A percentile compares a stretch with the other conserved stretches of the same genome.
These are phyloP conservation scores for Gymnobelideus leadbeateri DNA, from an alignment of 2,113 vertebrate genomes.

Conservation along the genomic window DNA sequence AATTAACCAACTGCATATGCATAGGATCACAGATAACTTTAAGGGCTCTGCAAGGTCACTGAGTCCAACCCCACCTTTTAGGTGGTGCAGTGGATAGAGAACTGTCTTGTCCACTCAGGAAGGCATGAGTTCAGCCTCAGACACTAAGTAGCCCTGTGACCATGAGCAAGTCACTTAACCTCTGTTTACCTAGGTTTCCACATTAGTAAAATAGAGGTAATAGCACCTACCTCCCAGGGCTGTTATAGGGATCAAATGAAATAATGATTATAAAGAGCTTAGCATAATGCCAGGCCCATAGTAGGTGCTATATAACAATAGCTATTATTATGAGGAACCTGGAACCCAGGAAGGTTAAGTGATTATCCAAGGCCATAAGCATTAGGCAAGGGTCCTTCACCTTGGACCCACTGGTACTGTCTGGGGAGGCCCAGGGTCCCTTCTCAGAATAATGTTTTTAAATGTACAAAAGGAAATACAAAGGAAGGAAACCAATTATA, in stretches of 20 bases:
- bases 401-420: no score
- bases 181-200: neutral
- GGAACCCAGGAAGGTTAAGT: no score
- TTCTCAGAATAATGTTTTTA: no score
- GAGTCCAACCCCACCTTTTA: neutral
- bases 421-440: no score
- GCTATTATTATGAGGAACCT: neutral
- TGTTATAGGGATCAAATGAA: neutral
- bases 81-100: neutral
- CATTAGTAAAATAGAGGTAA: neutral
- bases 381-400: no score
- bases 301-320: neutral
- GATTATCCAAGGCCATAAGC: no score
- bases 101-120: neutral
- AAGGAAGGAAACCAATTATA: no score
- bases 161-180: neutral
- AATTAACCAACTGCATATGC: neutral
- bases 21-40: neutral
- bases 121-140: neutral
- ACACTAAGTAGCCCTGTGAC: neutral
- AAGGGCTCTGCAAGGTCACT: neutral
- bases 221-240: neutral
- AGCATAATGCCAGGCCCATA: neutral
- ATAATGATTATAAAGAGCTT: neutral
- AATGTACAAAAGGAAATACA: no score